Evolutionary conservation across 2,113 vertebrate species (phyloP).

Genomic region (Rallus limicola): DNA sequence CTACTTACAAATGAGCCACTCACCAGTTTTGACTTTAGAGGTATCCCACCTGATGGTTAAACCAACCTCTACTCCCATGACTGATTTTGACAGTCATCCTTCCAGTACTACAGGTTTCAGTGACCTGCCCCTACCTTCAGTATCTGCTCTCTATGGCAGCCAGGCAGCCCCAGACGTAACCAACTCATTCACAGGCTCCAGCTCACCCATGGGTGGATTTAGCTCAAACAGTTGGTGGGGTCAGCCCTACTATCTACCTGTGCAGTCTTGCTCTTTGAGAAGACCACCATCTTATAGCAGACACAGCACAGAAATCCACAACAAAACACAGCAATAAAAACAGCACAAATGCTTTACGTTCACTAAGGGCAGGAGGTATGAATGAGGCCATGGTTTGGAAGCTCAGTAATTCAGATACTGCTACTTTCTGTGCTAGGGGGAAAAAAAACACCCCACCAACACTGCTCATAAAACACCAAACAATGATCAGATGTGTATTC

Average conservation of each 20-base stretch:
- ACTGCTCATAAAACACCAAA: not conserved
- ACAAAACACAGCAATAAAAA: not conserved
- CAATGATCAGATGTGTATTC: not conserved
- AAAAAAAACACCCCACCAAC: not conserved
- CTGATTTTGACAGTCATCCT: not conserved
- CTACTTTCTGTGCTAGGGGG: rapidly evolving
- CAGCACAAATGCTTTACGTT: not conserved
- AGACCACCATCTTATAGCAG: not conserved
- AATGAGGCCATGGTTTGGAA: not conserved
- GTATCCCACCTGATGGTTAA: not conserved
- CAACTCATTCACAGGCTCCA: not conserved
- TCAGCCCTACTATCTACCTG: not conserved
- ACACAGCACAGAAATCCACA: not conserved
- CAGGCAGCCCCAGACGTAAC: not conserved
- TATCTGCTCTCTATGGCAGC: not conserved
- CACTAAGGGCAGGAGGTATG: not conserved
- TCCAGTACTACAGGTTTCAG: not conserved
- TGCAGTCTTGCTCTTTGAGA: not conserved
- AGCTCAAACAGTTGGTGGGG: not conserved
- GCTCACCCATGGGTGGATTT: not conserved
- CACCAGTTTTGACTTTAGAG: not conserved
- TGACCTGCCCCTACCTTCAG: not conserved
- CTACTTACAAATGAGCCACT: not conserved
- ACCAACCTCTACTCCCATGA: not conserved
- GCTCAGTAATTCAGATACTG: not conserved